Base-by-base conservation (phyloP, 2,888 invertebrate species). In the Athalia cordata region DNA sequence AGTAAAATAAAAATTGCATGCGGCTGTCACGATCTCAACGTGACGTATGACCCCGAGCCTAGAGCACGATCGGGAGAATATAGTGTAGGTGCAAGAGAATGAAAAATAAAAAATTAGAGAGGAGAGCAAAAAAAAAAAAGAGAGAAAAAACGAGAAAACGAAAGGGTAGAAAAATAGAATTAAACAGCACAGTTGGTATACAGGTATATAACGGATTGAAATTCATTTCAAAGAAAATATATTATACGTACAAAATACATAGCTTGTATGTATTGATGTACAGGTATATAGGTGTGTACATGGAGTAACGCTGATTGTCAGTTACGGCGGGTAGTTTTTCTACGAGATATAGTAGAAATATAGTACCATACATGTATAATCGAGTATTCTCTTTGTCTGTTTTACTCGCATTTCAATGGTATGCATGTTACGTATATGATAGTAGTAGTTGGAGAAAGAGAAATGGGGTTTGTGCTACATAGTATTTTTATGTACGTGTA, bases 271-370 rank as follows among this genome's bases (percentile, higher is more conserved):
- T 67, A 52, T 9, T 29, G 4, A 43, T 8, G 45, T 45, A 15
- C 15, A 52, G 55, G 8, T 47, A 59, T 59, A 72, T 47, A 49
- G 7, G 29, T 13, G 45, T 43, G 13, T 59, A 15, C 57, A 13
- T 59, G n/a, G 50, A 50, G 55, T 47, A 72, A 72, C 59, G 59
- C 72, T 47, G 59, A 59, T 59, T 59, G 72, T 72, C 80, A 77
- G 81, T 81, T 82, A 81, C 78, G 79, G 78, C 78, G 67, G 75
- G 78, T 79, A 80, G 79, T 68, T 77, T 68, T 68, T 66, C 70
- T 65, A 62, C 79, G 81, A 8, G 62, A 8, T 11, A 15, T 13
- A 47, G 13, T 64, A 64, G 5, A 5, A 43, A 5, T 64, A 15
- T 29, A 29, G 15, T 15, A 5, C 6, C 52, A 6, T 50, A 29